A percentile compares a stretch with the other conserved stretches of the same genome.
Evolutionary conservation across 2,888 invertebrate species (phyloP).

Genomic region (Brenthis ino): DNA sequence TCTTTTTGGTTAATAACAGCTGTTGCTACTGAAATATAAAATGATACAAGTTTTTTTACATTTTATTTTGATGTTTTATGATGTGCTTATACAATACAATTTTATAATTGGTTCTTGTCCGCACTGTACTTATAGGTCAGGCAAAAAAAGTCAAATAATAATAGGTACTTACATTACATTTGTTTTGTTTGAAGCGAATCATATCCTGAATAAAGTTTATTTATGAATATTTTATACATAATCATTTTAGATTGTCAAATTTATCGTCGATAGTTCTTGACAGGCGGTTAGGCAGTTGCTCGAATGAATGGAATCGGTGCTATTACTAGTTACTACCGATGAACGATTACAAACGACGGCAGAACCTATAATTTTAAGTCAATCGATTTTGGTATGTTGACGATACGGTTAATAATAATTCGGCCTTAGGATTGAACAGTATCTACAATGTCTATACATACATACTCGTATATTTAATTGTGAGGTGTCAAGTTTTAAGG

Average conservation of each 20-base stretch:
- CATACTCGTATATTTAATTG: background rate
- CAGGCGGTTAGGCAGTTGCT: conserved; percentile 52
- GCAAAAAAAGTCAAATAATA: conserved; percentile 1
- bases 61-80: conserved; percentile 25
- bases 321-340: conserved; percentile 70
- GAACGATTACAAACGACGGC: conserved; percentile 64
- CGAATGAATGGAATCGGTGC: conserved; percentile 56
- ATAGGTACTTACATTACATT: background rate
- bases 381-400: conserved; percentile 33
- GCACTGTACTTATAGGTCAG: conserved; percentile 1
- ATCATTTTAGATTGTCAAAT: conserved; percentile 53
- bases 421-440: conserved; percentile 2
- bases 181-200: background rate
- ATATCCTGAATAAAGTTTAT: background rate
- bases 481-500: too few relatives aligned
- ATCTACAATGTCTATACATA: background rate
- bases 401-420: conserved; percentile 21
- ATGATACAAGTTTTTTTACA: conserved; percentile 28
- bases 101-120: conserved; percentile 19
- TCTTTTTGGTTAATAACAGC: conserved; percentile 67
- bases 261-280: conserved; percentile 52
- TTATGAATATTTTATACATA: conserved; percentile 31
- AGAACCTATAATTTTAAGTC: conserved; percentile 66
- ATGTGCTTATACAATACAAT: conserved; percentile 11
- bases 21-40: conserved; percentile 60